phyloP scores from a whole-genome alignment of 92 coral and sea anemone species.

The Siderastrea siderea region DNA sequence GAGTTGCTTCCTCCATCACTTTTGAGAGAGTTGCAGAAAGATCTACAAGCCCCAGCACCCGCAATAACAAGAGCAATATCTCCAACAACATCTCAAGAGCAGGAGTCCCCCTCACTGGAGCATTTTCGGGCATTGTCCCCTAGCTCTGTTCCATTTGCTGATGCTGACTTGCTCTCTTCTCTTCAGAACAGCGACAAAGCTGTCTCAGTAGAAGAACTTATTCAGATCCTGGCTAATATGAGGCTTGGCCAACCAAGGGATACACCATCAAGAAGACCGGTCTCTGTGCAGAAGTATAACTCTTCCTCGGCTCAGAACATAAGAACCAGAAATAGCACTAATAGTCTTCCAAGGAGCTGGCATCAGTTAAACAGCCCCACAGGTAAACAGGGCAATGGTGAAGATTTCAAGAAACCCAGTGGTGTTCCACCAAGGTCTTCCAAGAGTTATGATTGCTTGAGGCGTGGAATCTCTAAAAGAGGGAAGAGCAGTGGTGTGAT shows the following conservation, averaged over 20 bases:
- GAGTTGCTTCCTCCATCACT: conserved; percentile 32
- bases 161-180: conserved; percentile 11
- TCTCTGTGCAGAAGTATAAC: conserved; percentile 46
- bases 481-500: conserved; percentile 19
- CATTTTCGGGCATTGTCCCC: conserved; percentile 5
- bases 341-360: conserved; percentile 50
- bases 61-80: conserved; percentile 7
- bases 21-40: conserved; percentile 16
- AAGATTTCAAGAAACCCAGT: conserved; percentile 8
- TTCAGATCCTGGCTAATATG: conserved; percentile 51
- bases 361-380: conserved; percentile 5
- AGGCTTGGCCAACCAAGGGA: conserved; percentile 36
- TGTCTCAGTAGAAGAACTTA: conserved; percentile 74
- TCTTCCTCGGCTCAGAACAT: neutral
- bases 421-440: conserved; percentile 52
- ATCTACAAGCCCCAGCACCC: conserved; percentile 17
- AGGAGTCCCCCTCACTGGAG: conserved; percentile 1
- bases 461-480: conserved; percentile 15
- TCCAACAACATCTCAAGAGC: conserved; percentile 20
- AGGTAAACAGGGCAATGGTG: neutral
- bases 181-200: conserved; percentile 54
- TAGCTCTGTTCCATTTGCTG: neutral
- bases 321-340: neutral
- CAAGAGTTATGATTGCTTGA: conserved; percentile 74
- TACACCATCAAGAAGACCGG: conserved; percentile 18